phyloP scores from a whole-genome alignment of 2,888 invertebrate species.

The Hypolimnas misippus region DNA sequence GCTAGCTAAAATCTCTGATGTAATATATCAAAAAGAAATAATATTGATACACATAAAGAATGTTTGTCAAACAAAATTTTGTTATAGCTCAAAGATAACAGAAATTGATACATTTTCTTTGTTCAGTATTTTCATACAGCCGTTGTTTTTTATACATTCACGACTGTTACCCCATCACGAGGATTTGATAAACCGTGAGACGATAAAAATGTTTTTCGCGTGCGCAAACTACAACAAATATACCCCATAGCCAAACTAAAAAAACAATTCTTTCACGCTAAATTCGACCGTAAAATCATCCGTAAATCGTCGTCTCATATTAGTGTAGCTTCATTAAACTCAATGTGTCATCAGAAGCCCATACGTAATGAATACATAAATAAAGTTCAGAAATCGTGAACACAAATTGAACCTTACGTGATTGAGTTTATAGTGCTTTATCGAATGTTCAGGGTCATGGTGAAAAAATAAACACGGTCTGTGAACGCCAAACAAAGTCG shows the following conservation, averaged over 20 bases:
- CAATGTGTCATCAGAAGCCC: constrained; percentile 28
- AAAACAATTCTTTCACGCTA: constrained; percentile 30
- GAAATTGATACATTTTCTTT: constrained; percentile 18
- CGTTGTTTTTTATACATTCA: constrained; percentile 35
- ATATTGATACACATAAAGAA: neutral
- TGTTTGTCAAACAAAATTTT: neutral
- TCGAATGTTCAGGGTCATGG: neutral
- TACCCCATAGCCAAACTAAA: constrained; percentile 26
- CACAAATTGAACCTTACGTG: constrained; percentile 14
- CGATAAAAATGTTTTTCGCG: constrained; percentile 37
- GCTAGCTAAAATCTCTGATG: no score
- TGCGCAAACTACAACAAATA: constrained; percentile 32
- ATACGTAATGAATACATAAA: constrained; percentile 51
- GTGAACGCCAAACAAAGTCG: constrained; percentile 25
- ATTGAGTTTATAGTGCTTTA: constrained; percentile 2
- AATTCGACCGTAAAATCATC: constrained; percentile 39
- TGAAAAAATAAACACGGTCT: constrained; percentile 20
- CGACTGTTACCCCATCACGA: constrained; percentile 29
- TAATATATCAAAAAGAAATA: neutral
- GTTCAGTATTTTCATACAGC: constrained; percentile 23
- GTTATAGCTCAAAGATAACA: constrained; percentile 3
- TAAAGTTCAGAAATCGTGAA: constrained; percentile 29
- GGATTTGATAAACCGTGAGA: constrained; percentile 26
- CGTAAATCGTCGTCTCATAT: constrained; percentile 34
- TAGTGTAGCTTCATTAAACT: constrained; percentile 47